These are phyloP conservation scores for Cosmorhoe ocellata DNA, from an alignment of 2,888 invertebrate genomes.

Conservation along the genomic window DNA sequence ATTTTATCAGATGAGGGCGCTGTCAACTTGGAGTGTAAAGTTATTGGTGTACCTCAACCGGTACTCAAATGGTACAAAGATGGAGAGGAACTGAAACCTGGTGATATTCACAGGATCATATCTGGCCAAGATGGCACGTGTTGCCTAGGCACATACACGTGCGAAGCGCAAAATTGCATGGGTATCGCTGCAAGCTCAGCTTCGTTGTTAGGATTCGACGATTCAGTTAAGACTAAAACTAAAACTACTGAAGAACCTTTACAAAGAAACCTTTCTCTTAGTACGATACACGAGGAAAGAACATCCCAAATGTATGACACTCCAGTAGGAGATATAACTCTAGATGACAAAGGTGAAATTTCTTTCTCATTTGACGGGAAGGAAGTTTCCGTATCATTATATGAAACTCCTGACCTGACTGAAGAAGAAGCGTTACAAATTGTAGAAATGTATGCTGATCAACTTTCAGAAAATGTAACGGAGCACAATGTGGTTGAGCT, in stretches of 20 bases:
- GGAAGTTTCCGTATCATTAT: slow-evolving; percentile 94
- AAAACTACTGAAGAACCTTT: slow-evolving; percentile 79
- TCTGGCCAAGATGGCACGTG: slow-evolving; percentile 95
- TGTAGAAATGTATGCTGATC: slow-evolving; percentile 97
- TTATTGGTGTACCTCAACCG: slow-evolving; percentile 95
- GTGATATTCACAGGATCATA: slow-evolving; percentile 95
- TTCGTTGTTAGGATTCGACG: slow-evolving; percentile 93
- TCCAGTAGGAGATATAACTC: slow-evolving; percentile 88
- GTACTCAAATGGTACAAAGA: slow-evolving; percentile 96
- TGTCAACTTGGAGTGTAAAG: slow-evolving; percentile 95
- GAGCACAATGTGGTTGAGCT: slow-evolving; percentile 93
- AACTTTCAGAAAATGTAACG: slow-evolving; percentile 92
- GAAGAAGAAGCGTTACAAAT: slow-evolving; percentile 96
- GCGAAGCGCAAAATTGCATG: slow-evolving; percentile 96
- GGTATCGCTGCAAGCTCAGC: slow-evolving; percentile 94
- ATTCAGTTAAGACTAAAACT: slow-evolving; percentile 82
- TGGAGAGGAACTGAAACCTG: slow-evolving; percentile 93
- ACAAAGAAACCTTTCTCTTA: slow-evolving; percentile 91
- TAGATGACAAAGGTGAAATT: slow-evolving; percentile 92
- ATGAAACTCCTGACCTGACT: slow-evolving; percentile 95
- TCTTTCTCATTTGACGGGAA: slow-evolving; percentile 96
- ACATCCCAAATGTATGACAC: slow-evolving; percentile 95
- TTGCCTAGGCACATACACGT: slow-evolving; percentile 94
- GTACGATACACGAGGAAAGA: slow-evolving; percentile 95
- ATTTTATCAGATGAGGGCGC: slow-evolving; percentile 94